Evolutionary conservation across 2,888 invertebrate genomes (phyloP), one percentile per base, ranked within the genome.

Genomic region (Folsomia candida): DNA sequence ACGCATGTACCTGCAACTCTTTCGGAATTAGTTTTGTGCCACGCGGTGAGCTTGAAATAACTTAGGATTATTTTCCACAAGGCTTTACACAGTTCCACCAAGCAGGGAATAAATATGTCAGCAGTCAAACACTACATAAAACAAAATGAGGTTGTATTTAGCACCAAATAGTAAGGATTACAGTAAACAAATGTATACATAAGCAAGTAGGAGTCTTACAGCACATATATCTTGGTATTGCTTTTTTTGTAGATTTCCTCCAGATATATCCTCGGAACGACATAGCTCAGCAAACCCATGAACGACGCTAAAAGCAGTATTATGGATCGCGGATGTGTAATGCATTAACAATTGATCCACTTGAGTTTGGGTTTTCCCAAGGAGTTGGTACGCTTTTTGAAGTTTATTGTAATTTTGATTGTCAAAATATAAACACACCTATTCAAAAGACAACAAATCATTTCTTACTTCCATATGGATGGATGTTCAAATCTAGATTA

Each of bases 311-410:
- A 88, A 87, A 0, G 93, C 90, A 0, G 90, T 88, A 74, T 90
- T 91, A 78, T 93, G 96, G 20, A 97, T 92, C 0, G 94, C 92
- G 54, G 94, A 94, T 0, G 94, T 92, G 81, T 94, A 96, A 82
- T 97, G 95, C 88, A 97, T 95, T 79, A 94, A 93, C 11, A 97
- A 83, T 82, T 96, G 95, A 83, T 97, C 97, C 89, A 96, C 92
- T 0, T 95, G 94, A 1, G 91, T 90, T 83, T 95, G 90, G 0
- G 92, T 93, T 84, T 97, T 97, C 0, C 94, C 95, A 2, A 98
- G 84, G 25, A 97, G 85, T 51, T 88, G 88, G 82, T 96, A 98
- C 0, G 97, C 97, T 78, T 88, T 89, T 81, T 94, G 92, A 0
- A 97, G 85, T 79, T 93, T 91, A 11, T 88, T 86, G 82, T 97